phyloP scores from a whole-genome alignment of 2,113 vertebrate species.

The Xenus cinereus region DNA sequence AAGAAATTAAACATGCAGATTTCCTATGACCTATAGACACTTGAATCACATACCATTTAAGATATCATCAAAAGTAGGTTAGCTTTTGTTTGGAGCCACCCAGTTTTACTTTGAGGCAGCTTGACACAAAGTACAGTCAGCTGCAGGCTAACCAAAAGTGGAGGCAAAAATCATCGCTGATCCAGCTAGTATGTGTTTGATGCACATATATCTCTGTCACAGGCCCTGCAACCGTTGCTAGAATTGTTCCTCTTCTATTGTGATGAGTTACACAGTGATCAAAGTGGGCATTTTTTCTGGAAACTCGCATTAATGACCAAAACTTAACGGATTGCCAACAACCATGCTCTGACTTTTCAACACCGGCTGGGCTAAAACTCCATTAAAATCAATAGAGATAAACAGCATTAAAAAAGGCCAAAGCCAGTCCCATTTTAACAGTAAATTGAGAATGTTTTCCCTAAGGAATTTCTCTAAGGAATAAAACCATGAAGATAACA shows the following conservation, averaged over 20 bases:
- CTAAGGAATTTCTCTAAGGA: not conserved
- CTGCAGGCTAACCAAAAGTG: not conserved
- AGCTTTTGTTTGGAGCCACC: not conserved
- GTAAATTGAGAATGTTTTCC: not conserved
- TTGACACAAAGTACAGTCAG: not conserved
- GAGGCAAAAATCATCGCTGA: not conserved
- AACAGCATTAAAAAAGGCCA: not conserved
- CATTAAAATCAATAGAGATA: not conserved
- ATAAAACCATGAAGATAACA: not conserved
- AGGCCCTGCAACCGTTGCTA: not conserved
- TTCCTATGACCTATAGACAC: not conserved
- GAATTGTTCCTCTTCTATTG: not conserved
- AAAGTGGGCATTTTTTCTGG: not conserved
- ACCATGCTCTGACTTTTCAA: not conserved
- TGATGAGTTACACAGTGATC: not conserved
- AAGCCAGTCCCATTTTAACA: not conserved
- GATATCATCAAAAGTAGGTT: not conserved
- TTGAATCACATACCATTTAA: not conserved
- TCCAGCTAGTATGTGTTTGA: accelerated
- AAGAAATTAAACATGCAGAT: not conserved
- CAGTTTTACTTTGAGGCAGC: not conserved
- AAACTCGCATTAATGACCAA: not conserved
- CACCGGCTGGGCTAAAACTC: not conserved
- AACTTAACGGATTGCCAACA: not conserved
- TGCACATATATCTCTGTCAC: not conserved